These are phyloP conservation scores for Balaeniceps rex DNA, from an alignment of 2,113 vertebrate genomes.

Conservation along the genomic window DNA sequence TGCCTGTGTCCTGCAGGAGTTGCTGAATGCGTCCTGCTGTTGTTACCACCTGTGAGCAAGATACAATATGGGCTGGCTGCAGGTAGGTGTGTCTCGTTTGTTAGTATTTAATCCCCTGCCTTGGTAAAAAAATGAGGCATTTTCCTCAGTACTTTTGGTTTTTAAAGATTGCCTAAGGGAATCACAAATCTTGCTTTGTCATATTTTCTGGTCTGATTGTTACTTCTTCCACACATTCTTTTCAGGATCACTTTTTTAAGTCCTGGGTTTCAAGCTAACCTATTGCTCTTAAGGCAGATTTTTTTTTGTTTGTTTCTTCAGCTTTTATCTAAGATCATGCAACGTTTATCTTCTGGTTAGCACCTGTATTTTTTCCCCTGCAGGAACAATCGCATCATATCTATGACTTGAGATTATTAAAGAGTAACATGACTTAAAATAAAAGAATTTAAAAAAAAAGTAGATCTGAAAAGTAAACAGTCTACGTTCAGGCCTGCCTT, in stretches of 20 bases:
- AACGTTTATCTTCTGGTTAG: background rate
- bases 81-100: background rate
- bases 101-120: background rate
- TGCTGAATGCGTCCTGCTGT: background rate
- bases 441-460: background rate
- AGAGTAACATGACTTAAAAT: background rate
- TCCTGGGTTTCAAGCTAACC: background rate
- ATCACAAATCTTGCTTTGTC: background rate
- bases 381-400: background rate
- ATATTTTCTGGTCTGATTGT: background rate
- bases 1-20: background rate
- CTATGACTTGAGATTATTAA: background rate
- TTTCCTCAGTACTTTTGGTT: background rate
- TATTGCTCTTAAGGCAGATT: background rate
- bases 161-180: background rate
- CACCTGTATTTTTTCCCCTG: background rate
- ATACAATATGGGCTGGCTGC: background rate
- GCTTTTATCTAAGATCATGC: background rate
- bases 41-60: background rate
- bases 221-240: background rate
- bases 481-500: background rate
- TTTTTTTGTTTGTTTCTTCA: background rate
- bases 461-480: background rate
- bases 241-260: background rate
- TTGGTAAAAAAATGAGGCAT: background rate